A percentile compares a stretch with the other conserved stretches of the same genome.
phyloP scores from a whole-genome alignment of 2,113 vertebrate species.

The Collichthys lucidus region DNA sequence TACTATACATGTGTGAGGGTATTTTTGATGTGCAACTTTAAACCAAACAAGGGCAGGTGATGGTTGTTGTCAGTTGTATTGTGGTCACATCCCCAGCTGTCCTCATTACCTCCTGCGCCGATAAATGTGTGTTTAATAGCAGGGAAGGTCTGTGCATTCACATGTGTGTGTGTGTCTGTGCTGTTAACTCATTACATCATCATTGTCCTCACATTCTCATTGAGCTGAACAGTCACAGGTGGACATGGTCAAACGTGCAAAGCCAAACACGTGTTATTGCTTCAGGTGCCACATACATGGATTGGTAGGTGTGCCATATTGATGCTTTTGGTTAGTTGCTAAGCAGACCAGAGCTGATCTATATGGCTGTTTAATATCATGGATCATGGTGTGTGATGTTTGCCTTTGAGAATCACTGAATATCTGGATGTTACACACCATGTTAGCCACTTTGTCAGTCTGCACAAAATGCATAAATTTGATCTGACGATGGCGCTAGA shows the following conservation, averaged over 20 bases:
- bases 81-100: conserved; percentile 6
- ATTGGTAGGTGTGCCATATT: not conserved
- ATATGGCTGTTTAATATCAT: not conserved
- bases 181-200: conserved; percentile 69
- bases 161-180: not conserved
- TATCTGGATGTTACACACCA: not conserved
- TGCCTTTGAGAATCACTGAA: not conserved
- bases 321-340: not conserved
- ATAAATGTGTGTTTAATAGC: conserved; percentile 27
- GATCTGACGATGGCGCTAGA: not conserved
- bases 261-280: conserved; percentile 19
- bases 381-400: not conserved
- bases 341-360: conserved; percentile 11
- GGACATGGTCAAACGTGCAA: conserved; percentile 15
- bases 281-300: not conserved
- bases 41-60: conserved; percentile 44
- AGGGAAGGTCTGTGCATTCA: conserved; percentile 22
- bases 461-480: not conserved
- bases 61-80: not conserved
- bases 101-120: conserved; percentile 32
- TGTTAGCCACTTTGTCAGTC: too few species aligned
- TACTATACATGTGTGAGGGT: conserved; percentile 25
- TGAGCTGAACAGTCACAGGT: not conserved
- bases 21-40: conserved; percentile 29
- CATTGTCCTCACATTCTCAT: conserved; percentile 35